Evolutionary conservation across 2,113 vertebrate species (phyloP), one percentile per base, ranked within the genome.

Genomic region (Oryzias celebensis): DNA sequence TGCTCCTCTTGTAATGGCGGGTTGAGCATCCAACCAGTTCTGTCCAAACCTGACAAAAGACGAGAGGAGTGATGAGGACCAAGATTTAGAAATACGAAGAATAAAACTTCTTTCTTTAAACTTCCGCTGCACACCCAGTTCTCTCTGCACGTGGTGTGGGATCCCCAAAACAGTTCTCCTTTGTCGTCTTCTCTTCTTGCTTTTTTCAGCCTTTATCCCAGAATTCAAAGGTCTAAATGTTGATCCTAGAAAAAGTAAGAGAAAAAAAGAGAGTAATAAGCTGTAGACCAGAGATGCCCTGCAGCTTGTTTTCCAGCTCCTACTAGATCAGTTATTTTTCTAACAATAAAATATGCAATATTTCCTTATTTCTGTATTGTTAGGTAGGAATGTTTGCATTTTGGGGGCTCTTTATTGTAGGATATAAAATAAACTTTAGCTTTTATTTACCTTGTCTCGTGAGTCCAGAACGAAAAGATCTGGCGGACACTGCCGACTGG

Each of bases 71-170:
- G 20, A 65, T 65, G 17, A 77, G 20, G 7, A 18, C 13, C 7
- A 48, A 20, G 16, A 12, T 18, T 18, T 15, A 48, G 20, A 51
- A 7, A 23, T 51, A 3, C 5, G 4, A 23, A 1, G 12, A 22
- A 17, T 8, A 5, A 5, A 24, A 52, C 3, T 14, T 16, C 1
- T 43, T 24, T 36, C 12, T 36, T 5, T n/a, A 63, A 58, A 56
- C 4, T 52, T 28, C 23, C 51, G 18, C 6, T 55, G 0, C 91
- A 82, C 92, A 98, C 97, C 96, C 7, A 98, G 91, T 81, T 98
- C 96, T 75, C 89, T 93, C 76, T 98, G 95, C 65, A 98, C 87
- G 0, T 98, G 96, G 23, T 94, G 93, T 0, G 96, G 96, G 49
- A 99, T 93, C 14, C 95, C 93, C 73, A 82, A 85, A 75, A 95